Conservation (phyloP, 2,888 invertebrate species). For the Torymus tubicola region DNA sequence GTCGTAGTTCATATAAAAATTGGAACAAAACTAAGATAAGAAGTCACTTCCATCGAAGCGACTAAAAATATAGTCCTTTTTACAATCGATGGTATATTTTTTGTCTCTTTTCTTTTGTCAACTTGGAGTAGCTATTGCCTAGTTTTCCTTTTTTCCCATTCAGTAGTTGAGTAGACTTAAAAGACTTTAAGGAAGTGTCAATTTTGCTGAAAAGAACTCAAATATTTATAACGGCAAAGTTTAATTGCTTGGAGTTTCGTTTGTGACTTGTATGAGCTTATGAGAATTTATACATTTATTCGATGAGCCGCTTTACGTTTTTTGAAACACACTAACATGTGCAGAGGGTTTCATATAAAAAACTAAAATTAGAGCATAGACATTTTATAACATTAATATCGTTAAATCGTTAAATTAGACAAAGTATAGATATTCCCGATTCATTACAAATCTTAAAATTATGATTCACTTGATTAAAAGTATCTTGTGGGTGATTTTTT, state of each 20-base stretch:
- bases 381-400: no score
- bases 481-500: no score
- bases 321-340: no score
- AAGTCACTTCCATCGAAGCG: background rate
- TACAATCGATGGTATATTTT: background rate
- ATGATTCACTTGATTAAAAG: no score
- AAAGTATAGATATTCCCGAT: no score
- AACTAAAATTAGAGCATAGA: no score
- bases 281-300: background rate
- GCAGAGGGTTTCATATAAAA: no score
- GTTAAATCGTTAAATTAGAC: no score
- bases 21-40: background rate
- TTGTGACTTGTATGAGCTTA: conserved; percentile 34
- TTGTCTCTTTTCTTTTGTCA: background rate
- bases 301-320: no score
- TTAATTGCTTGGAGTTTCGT: conserved; percentile 52
- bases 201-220: conserved; percentile 12
- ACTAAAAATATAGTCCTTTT: conserved; percentile 2
- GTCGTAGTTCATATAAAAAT: no score
- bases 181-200: conserved; percentile 6
- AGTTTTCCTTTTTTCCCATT: conserved; percentile 5
- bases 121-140: conserved; percentile 3
- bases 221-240: conserved; percentile 25
- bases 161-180: conserved; percentile 6
- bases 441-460: no score